Conservation (phyloP, 2,888 invertebrate genomes). For the Halictus ligatus region DNA sequence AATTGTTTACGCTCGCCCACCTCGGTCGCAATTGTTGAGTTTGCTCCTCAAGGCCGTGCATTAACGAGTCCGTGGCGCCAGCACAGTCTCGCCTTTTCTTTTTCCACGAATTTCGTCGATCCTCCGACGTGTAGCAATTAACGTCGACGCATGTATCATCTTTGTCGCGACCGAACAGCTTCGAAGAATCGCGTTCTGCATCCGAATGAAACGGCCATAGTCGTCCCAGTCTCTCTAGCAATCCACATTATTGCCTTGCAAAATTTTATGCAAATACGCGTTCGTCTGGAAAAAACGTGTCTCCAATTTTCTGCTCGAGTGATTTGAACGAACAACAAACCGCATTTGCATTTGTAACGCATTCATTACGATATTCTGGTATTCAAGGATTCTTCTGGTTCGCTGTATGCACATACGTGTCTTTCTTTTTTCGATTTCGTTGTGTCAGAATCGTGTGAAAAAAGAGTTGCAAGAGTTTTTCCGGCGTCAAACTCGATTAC, state of each 20-base stretch:
- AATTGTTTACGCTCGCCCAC: constrained; percentile 20
- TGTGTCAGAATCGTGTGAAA: too few species aligned
- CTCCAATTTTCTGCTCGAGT: neutral
- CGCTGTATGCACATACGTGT: too few species aligned
- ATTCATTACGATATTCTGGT: neutral
- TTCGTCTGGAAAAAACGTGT: neutral
- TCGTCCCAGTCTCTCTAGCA: neutral
- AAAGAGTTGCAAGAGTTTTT: too few species aligned
- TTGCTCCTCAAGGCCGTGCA: neutral
- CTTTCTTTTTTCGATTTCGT: too few species aligned
- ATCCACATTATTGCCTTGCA: neutral
- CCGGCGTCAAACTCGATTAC: too few species aligned
- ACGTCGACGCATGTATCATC: constrained; percentile 6
- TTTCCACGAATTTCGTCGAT: constrained; percentile 23
- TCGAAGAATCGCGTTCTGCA: neutral
- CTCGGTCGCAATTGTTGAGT: constrained; percentile 29
- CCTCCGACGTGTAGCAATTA: neutral
- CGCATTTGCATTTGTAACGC: neutral
- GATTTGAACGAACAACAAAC: neutral
- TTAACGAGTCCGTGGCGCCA: constrained; percentile 21
- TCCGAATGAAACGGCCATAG: neutral
- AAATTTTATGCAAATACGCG: neutral
- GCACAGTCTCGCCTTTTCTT: constrained; percentile 9
- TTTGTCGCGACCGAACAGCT: neutral
- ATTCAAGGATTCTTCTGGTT: too few species aligned